These are phyloP conservation scores for Brachionus asplanchnoidis DNA, from an alignment of 1,140 invertebrate species.

Conservation along the genomic window DNA sequence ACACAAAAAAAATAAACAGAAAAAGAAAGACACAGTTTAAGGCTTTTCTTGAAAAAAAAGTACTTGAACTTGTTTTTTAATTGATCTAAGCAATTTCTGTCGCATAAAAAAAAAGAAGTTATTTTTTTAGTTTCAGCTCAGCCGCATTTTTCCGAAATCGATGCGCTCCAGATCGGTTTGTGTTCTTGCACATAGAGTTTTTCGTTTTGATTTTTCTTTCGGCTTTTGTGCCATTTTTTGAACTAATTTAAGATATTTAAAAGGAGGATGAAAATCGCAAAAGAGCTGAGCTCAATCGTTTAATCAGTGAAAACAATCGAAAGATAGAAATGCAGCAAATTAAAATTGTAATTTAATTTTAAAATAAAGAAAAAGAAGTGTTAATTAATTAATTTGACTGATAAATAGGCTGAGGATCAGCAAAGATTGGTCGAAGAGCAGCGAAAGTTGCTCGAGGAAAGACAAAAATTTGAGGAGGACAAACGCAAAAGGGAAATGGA, in stretches of 20 bases:
- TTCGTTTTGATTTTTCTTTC: background rate
- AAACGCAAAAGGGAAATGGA: slow-evolving; percentile 83
- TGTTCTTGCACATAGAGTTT: background rate
- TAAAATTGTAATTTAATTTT: slow-evolving; percentile 40
- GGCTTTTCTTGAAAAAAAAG: slow-evolving; percentile 32
- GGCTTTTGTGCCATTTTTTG: background rate
- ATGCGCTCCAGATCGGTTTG: background rate
- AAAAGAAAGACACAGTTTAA: slow-evolving; percentile 22
- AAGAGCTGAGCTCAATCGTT: slow-evolving; percentile 9
- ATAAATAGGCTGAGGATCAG: slow-evolving; percentile 80
- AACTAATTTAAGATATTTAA: background rate
- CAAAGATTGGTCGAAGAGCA: slow-evolving; percentile 93
- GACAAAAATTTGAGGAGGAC: slow-evolving; percentile 82
- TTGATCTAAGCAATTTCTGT: background rate
- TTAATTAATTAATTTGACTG: slow-evolving; percentile 42
- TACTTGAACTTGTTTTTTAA: background rate
- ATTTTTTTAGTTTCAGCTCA: background rate
- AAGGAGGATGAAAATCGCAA: slow-evolving; percentile 21
- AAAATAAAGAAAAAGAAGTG: background rate
- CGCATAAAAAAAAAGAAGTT: background rate
- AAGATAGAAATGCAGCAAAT: slow-evolving; percentile 31
- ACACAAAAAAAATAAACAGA: too few species aligned
- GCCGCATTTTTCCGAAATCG: background rate
- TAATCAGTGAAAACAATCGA: slow-evolving; percentile 17
- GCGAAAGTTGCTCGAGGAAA: slow-evolving; percentile 87